Evolutionary conservation across 2,113 vertebrate species (phyloP).

Genomic region (Alethe diademata): DNA sequence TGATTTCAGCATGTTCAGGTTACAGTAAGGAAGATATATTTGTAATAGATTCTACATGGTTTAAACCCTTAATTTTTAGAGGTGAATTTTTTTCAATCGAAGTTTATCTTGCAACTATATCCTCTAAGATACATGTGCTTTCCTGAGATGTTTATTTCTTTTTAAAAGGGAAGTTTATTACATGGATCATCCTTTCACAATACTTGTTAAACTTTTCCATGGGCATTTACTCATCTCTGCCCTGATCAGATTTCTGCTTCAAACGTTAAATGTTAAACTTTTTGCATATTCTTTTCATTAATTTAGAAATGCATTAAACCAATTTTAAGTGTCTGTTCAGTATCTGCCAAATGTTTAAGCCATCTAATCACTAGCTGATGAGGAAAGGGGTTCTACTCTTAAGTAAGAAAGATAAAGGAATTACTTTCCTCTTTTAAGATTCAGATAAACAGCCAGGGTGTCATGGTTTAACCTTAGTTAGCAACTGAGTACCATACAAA

Average conservation of each 20-base stretch:
- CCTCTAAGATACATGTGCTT: accelerated
- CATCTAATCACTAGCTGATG: not conserved
- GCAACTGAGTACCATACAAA: no score
- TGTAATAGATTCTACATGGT: not conserved
- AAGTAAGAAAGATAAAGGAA: not conserved
- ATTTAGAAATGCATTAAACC: not conserved
- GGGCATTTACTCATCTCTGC: not conserved
- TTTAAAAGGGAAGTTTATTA: not conserved
- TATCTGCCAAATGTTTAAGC: not conserved
- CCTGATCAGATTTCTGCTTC: not conserved
- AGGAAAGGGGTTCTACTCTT: not conserved
- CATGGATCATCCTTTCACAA: not conserved
- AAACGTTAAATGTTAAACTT: not conserved
- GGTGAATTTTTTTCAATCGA: not conserved
- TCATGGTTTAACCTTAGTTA: not conserved
- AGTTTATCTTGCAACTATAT: not conserved
- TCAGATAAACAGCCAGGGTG: not conserved
- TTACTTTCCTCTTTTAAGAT: not conserved
- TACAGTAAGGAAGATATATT: not conserved
- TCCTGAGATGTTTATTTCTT: not conserved
- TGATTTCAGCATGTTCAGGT: not conserved
- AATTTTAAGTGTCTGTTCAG: not conserved
- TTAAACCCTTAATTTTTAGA: not conserved
- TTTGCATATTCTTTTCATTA: not conserved
- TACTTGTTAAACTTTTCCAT: not conserved